Base-by-base conservation (phyloP, 2,113 vertebrate species). In the Ptilorrhoa leucosticta region DNA sequence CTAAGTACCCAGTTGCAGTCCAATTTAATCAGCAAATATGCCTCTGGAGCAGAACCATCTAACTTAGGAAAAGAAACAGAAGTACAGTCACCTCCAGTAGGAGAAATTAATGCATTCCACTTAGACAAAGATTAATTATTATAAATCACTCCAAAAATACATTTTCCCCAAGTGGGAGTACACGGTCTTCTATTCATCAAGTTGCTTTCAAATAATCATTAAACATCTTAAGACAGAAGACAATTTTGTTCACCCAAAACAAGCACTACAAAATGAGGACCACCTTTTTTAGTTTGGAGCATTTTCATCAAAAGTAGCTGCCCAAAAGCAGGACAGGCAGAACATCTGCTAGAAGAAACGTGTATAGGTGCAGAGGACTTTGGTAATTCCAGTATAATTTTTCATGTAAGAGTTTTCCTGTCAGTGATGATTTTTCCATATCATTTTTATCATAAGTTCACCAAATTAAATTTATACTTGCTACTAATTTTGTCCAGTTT, bases 101-200 rank as follows among this genome's bases (percentile, higher is more conserved):
- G 72, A 96, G 92, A 96, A 96, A 92, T 78, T 50, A 94, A 83
- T 91, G 81, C 89, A 95, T 96, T 96, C 83, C 75, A 56, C 37
- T 88, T 35, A 61, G 90, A 97, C 94, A 96, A 92, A 87, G 89
- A 92, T 94, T 89, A 94, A 96, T 95, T 95, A 75, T 92, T 81
- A 82, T 68, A 66, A 94, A 96, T 96, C 40, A 57, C 64, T 93
- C 90, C 66, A 83, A 85, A 95, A 94, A 80, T 75, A 92, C 35
- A 20, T 50, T 78, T 86, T 75, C 58, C 70, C 87, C 78, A 77
- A 64, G 83, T 89, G 94, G 83, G 83, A 94, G 81, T 83, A 71
- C 18, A 23, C 0, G 0, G 37, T 89, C 64, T 77, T 89, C 47
- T 94, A 87, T 89, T 90, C 81, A 96, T 87, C 83, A 94, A 90